Conservation (phyloP, 2,797 vertebrate species). For the Mycteria americana region DNA sequence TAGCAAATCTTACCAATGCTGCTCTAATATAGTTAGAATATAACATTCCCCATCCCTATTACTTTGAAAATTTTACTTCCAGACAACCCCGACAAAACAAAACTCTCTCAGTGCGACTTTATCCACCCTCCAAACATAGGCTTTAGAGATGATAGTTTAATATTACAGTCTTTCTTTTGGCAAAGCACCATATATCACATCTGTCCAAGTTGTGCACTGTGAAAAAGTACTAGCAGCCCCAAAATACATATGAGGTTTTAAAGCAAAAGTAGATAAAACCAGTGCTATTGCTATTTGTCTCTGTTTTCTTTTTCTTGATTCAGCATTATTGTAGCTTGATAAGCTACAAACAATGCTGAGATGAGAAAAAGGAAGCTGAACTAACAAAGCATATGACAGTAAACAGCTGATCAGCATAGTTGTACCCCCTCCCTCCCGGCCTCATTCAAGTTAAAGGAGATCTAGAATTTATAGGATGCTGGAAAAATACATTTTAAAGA, state of each 20-base stretch:
- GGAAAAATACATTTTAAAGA: neutral
- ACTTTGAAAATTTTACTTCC: neutral
- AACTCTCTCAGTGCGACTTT: neutral
- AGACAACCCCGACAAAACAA: neutral
- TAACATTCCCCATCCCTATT: neutral
- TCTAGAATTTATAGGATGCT: neutral
- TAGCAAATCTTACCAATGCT: neutral
- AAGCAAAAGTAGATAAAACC: neutral
- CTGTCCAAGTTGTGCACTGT: neutral
- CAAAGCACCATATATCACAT: neutral
- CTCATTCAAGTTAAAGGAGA: neutral
- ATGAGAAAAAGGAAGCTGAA: neutral
- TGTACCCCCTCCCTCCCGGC: neutral
- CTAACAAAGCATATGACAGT: neutral
- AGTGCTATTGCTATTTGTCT: neutral
- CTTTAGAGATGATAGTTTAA: neutral
- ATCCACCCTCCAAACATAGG: neutral
- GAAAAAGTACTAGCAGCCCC: neutral
- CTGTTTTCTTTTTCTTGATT: neutral
- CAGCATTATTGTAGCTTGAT: neutral
- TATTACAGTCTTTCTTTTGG: neutral
- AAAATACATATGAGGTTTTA: neutral
- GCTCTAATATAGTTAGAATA: neutral
- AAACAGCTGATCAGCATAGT: constrained; percentile 1
- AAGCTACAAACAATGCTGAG: neutral